Evolutionary conservation across 2,113 vertebrate genomes (phyloP).

Genomic region (Ahaetulla prasina): DNA sequence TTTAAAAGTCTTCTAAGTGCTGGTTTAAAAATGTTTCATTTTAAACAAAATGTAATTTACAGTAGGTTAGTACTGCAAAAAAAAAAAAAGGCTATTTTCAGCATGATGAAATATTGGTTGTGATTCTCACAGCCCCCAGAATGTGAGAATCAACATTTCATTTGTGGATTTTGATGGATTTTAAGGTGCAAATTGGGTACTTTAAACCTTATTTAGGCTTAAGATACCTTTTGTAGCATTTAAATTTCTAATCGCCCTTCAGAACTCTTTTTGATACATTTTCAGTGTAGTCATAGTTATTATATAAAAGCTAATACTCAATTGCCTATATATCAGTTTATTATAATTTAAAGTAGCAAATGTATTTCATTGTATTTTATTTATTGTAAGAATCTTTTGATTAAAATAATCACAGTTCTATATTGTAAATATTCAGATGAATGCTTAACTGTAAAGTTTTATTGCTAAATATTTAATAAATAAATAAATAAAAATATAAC

Average conservation of each 20-base stretch:
- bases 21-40: background rate
- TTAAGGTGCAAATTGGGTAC: background rate
- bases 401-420: background rate
- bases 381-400: background rate
- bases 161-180: background rate
- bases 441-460: background rate
- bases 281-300: background rate
- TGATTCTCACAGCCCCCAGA: background rate
- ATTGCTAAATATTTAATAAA: too few relatives aligned
- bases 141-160: background rate
- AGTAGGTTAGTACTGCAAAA: background rate
- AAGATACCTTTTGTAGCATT: background rate
- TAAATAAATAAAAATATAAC: too few relatives aligned
- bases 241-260: background rate
- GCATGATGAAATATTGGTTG: background rate
- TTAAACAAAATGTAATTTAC: background rate
- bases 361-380: background rate
- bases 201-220: background rate
- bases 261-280: background rate
- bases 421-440: background rate
- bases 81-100: background rate
- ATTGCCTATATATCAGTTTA: background rate
- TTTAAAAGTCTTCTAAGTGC: background rate
- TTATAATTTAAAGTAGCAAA: background rate
- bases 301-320: background rate